These are phyloP conservation scores for Trichopria drosophilae DNA, from an alignment of 2,888 invertebrate species.

Conservation along the genomic window DNA sequence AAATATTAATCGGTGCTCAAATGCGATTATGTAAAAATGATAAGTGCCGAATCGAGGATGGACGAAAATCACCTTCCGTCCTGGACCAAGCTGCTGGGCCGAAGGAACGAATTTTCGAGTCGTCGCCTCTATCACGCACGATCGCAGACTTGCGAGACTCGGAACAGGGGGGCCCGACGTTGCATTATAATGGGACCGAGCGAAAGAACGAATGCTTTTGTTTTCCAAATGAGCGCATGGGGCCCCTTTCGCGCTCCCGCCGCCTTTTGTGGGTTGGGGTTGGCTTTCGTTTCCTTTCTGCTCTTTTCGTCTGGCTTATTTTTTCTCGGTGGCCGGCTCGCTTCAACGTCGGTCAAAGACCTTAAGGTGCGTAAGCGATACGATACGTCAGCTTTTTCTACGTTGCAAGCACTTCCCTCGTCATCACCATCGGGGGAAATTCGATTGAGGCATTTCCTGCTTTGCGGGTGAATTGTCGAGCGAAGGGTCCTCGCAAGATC, in stretches of 20 bases:
- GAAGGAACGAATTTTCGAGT: slow-evolving; percentile 18
- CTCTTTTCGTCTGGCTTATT: slow-evolving; percentile 32
- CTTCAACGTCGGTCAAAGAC: slow-evolving; percentile 29
- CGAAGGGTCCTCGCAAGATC: too few relatives aligned
- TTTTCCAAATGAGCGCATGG: slow-evolving; percentile 48
- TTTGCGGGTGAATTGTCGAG: too few relatives aligned
- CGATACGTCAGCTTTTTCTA: too few relatives aligned
- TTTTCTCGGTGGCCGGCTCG: slow-evolving; percentile 26
- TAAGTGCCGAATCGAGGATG: slow-evolving; percentile 38
- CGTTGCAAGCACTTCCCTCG: too few relatives aligned
- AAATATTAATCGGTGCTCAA: slow-evolving; percentile 46
- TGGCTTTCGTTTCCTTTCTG: slow-evolving; percentile 19
- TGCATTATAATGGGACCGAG: slow-evolving; percentile 46
- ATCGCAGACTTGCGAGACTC: slow-evolving; percentile 28
- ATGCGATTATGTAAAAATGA: slow-evolving; percentile 50
- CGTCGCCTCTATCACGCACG: slow-evolving; percentile 30
- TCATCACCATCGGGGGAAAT: too few relatives aligned
- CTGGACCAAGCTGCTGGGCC: too few relatives aligned
- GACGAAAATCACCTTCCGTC: too few relatives aligned
- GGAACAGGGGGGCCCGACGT: slow-evolving; percentile 35
- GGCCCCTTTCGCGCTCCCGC: slow-evolving; percentile 24
- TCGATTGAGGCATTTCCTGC: too few relatives aligned
- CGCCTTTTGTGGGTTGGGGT: slow-evolving; percentile 33
- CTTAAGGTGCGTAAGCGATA: slow-evolving; percentile 7
- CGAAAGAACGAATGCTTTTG: slow-evolving; percentile 49